These are phyloP conservation scores for Chiridota heheva DNA, from an alignment of 35 echinoderm and acorn worm species.

Conservation along the genomic window DNA sequence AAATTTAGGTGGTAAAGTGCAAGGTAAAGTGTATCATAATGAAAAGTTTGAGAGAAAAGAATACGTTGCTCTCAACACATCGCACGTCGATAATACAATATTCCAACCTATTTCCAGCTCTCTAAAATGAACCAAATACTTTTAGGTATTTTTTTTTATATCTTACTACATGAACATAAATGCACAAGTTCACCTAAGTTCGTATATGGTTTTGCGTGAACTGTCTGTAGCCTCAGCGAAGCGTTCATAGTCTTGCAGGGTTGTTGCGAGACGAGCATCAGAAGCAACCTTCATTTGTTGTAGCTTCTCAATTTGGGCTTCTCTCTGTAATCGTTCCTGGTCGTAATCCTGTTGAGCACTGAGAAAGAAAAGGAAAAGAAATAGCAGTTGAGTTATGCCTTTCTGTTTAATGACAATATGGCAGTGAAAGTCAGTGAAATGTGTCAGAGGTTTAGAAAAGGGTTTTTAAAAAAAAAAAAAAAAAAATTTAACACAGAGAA, in stretches of 20 bases:
- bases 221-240: constrained; percentile 44
- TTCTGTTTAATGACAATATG: neutral
- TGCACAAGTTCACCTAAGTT: constrained; percentile 39
- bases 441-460: neutral
- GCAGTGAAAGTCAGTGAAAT: no score
- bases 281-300: constrained; percentile 15
- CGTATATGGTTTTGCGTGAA: constrained; percentile 34
- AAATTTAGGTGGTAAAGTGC: no score
- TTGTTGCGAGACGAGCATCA: constrained; percentile 21
- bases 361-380: neutral
- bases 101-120: no score
- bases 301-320: constrained; percentile 32
- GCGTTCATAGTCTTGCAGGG: constrained; percentile 57
- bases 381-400: neutral
- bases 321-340: constrained; percentile 49
- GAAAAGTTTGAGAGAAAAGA: no score
- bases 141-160: neutral
- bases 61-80: no score
- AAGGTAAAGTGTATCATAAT: no score
- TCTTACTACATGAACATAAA: neutral
- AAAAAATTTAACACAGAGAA: no score
- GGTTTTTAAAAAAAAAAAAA: neutral
- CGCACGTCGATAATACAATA: no score
- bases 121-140: no score
- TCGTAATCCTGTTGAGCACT: constrained; percentile 83